Base-by-base conservation (phyloP, 1,140 invertebrate genomes). In the Antheraea pernyi region DNA sequence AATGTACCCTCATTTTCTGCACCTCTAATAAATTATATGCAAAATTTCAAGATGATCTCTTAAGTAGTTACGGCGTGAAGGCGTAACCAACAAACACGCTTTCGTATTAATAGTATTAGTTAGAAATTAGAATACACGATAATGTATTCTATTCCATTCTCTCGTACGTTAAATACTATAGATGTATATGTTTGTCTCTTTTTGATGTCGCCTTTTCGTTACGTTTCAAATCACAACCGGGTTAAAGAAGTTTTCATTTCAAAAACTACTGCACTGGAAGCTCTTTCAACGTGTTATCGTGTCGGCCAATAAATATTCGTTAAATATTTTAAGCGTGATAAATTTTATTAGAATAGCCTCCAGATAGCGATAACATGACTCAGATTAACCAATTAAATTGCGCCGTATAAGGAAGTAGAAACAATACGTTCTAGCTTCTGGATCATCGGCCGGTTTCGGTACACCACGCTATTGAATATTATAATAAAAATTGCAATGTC, bases 281-380 rank as follows among this genome's bases (percentile, higher is more conserved):
- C 46, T 53, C 13, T 53, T 53, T 11, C 16, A 9, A 53, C 46
- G 16, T 61, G 7, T 61, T 30, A 36, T 61, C 30, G 60, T 6
- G 22, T 13, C 11, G 11, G 19, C 0, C 10, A 22, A 61, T 61
- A 61, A 61, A 61, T 61, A 61, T 61, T 61, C 60, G 60, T 61
- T 65, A 65, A 65, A 65, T 65, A 65, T 65, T 65, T 65, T 46
- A 48, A 65, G 9, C 64, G 64, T 48, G 64, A 65, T 65, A 46
- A 67, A 67, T 67, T 67, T 66, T 48, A 67, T 67, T 67, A 19
- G 53, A 67, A 37, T 59, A 67, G 53, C 48, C 53, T 65, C 64
- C n/a, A 36, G 64, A 65, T 65, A 48, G 64, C n/a, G 64, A 65
- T 65, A 64, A 64, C 46, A 67, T 67, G 65, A 67, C 65, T 59